Evolutionary conservation across 2,113 vertebrate genomes (phyloP), one percentile per base, ranked within the genome.

Genomic region (Cyprinodon tularosa): DNA sequence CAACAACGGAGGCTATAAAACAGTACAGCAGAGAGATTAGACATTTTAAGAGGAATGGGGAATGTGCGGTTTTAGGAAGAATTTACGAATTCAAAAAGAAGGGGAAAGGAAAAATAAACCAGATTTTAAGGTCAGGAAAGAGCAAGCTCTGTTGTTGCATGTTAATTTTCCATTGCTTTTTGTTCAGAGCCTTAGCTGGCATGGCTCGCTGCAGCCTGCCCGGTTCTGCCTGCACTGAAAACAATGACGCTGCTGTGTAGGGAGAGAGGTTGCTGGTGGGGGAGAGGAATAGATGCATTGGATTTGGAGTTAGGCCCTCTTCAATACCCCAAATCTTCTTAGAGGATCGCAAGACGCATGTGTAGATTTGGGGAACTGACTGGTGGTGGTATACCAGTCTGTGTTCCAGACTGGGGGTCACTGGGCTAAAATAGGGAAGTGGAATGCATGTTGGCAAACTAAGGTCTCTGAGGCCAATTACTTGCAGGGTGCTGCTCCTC

Each of bases 1-100:
- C 94, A 29, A 14, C 64, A 66, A 85, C 78, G 14, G 95, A 95
- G 60, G 96, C 97, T 98, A 84, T 12, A 39, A 85, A 78, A 82
- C 15, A 86, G 66, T 75, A 76, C 38, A 82, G 63, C 42, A 63
- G 22, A 62, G 29, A 13, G 53, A 60, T 37, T 61, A 4, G 68
- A 39, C 66, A 62, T 82, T 84, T 38, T 75, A 62, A 39, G 36
- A 74, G 50, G 13, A 57, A 64, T 15, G 38, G 15, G 59, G 0
- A 71, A 62, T 29, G 67, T 57, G 57, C n/a, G 59, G 57, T 66
- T 62, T 67, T 36, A 17, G 38, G 64, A n/a, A 74, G 69, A 75
- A 69, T 62, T 38, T 37, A 71, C 36, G 73, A 50, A 77, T 61
- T 65, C 53, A 80, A 10, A 20, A 12, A 14, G 12, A n/a, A 14